These are phyloP conservation scores for Gambusia affinis DNA, from an alignment of 2,113 vertebrate species.

Conservation along the genomic window DNA sequence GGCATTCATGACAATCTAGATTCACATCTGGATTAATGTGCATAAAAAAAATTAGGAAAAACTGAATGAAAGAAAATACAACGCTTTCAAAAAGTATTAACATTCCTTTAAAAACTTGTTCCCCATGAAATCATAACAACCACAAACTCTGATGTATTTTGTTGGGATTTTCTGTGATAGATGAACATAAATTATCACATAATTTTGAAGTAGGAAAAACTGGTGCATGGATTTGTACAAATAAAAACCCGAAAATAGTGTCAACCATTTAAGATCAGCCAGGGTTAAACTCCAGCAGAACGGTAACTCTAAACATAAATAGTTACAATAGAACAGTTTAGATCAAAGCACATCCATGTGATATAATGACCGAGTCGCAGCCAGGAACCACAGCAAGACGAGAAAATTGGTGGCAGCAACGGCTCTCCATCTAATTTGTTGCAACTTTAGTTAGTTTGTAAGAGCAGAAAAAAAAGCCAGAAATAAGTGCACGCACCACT, in stretches of 20 bases:
- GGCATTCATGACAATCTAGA: not conserved
- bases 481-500: not conserved
- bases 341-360: not conserved
- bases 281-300: not conserved
- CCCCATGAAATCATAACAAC: not conserved
- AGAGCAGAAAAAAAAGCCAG: too few species aligned
- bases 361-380: too few species aligned
- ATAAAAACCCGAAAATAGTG: not conserved
- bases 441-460: not conserved
- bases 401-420: not conserved
- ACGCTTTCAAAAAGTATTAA: not conserved
- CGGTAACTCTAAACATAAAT: not conserved
- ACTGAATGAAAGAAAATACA: not conserved
- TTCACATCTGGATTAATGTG: not conserved
- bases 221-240: not conserved
- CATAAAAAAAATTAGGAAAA: not conserved
- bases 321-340: not conserved
- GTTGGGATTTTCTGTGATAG: not conserved
- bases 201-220: not conserved
- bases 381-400: too few species aligned
- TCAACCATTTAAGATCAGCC: not conserved
- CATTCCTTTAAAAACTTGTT: not conserved
- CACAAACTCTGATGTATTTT: not conserved
- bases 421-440: not conserved
- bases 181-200: not conserved